Evolutionary conservation across 2,888 invertebrate species (phyloP).

Genomic region (Hofmannophila pseudospretella): DNA sequence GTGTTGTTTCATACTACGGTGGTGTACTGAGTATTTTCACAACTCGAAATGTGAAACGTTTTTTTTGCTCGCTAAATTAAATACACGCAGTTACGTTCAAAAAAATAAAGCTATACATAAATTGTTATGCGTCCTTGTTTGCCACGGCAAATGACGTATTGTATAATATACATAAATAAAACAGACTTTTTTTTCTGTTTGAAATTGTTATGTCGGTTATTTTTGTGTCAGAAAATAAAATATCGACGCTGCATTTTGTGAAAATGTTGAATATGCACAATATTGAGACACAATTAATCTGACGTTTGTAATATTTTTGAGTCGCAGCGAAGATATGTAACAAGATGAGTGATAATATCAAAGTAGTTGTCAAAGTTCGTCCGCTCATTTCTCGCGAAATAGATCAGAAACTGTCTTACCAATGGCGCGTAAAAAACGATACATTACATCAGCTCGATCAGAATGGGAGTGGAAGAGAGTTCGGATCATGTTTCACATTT

Average conservation of each 20-base stretch:
- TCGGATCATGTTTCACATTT: slow-evolving; percentile 48
- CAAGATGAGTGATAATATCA: slow-evolving; percentile 81
- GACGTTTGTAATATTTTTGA: slow-evolving; percentile 19
- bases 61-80: too few species aligned
- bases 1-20: too few species aligned
- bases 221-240: slow-evolving; percentile 21
- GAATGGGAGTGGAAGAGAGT: slow-evolving; percentile 49
- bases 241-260: slow-evolving; percentile 6
- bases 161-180: too few species aligned
- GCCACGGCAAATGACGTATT: too few species aligned
- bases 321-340: slow-evolving; percentile 21
- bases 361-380: slow-evolving; percentile 86
- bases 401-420: slow-evolving; percentile 71
- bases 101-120: too few species aligned
- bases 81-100: too few species aligned
- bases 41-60: too few species aligned
- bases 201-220: slow-evolving; percentile 52
- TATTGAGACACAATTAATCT: slow-evolving; percentile 16
- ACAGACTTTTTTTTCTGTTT: slow-evolving; percentile 39
- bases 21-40: too few species aligned
- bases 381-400: slow-evolving; percentile 82
- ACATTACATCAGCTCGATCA: slow-evolving; percentile 78
- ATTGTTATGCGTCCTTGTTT: too few species aligned
- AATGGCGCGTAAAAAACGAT: slow-evolving; percentile 81
- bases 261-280: slow-evolving; percentile 10